phyloP scores from a whole-genome alignment of 1,140 invertebrate species.

The Camponotus pennsylvanicus region DNA sequence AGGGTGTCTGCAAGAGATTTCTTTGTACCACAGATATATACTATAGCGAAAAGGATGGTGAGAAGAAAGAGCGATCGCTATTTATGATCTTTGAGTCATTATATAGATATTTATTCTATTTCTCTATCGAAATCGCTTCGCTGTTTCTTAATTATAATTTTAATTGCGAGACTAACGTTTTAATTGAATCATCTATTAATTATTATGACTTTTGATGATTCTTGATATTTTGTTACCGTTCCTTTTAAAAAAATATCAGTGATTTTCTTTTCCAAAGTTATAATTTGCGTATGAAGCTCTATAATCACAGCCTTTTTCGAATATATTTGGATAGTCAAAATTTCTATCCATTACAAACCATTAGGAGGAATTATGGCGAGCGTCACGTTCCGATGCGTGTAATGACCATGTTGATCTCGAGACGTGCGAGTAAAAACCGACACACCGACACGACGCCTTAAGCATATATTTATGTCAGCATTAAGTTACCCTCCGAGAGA shows the following conservation, averaged over 20 bases:
- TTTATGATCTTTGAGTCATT: slow-evolving; percentile 45
- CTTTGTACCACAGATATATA: slow-evolving; percentile 13
- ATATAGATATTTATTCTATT: slow-evolving; percentile 41
- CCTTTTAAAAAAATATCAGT: slow-evolving; percentile 4
- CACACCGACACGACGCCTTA: slow-evolving; percentile 31
- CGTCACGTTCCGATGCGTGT: slow-evolving; percentile 17
- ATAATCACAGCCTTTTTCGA: background rate
- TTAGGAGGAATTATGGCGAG: slow-evolving; percentile 34
- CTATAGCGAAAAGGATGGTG: background rate
- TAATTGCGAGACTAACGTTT: background rate
- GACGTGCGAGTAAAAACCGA: slow-evolving; percentile 41
- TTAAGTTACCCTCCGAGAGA: slow-evolving; percentile 43
- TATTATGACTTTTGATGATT: background rate
- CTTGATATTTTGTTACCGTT: background rate
- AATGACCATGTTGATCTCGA: slow-evolving; percentile 45
- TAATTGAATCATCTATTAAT: slow-evolving; percentile 31
- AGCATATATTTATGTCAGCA: slow-evolving; percentile 52
- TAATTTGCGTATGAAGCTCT: slow-evolving; percentile 25
- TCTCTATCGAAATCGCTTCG: background rate
- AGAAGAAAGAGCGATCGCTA: slow-evolving; percentile 49
- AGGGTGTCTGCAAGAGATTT: slow-evolving; percentile 40
- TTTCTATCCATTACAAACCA: slow-evolving; percentile 42
- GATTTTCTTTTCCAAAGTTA: background rate
- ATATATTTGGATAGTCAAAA: background rate
- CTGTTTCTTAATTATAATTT: background rate